Evolutionary conservation across 2,888 invertebrate genomes (phyloP).

Genomic region (Altica lythri): DNA sequence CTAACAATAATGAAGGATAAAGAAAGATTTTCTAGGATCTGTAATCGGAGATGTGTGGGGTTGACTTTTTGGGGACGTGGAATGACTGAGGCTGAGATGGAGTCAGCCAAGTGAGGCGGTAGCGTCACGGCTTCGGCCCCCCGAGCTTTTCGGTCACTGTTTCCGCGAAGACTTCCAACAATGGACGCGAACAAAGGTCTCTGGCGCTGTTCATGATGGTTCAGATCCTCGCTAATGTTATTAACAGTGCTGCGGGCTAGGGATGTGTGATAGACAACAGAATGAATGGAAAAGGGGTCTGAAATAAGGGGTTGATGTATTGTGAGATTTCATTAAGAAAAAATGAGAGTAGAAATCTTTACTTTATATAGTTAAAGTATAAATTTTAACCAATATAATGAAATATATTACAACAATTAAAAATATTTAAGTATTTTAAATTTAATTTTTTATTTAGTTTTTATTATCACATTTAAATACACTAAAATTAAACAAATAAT

Average conservation of each 20-base stretch:
- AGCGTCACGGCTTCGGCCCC: conserved; percentile 55
- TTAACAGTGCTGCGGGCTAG: conserved; percentile 53
- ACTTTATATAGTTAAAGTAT: no score
- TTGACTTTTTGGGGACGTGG: not conserved
- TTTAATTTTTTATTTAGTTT: no score
- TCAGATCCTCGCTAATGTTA: conserved; percentile 52
- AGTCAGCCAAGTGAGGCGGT: conserved; percentile 26
- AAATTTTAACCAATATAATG: no score
- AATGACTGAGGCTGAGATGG: conserved; percentile 16
- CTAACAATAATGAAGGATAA: no score
- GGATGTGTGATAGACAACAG: conserved; percentile 52
- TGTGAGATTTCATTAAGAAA: no score
- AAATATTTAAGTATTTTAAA: no score
- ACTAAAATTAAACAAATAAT: no score
- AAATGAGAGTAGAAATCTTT: no score
- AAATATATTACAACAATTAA: no score
- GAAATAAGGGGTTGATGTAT: no score
- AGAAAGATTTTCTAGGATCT: not conserved
- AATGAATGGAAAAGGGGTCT: conserved; percentile 1
- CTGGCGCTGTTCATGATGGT: conserved; percentile 35
- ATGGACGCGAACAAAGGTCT: conserved; percentile 52
- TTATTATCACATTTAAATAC: no score
- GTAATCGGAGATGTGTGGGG: conserved; percentile 10
- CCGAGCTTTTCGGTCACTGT: conserved; percentile 48
- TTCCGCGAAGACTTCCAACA: conserved; percentile 53